Percentiles rank a stretch among this genome's conserved stretches.
Conservation (phyloP, 1,140 invertebrate species). For the Drosophila murphyi region DNA sequence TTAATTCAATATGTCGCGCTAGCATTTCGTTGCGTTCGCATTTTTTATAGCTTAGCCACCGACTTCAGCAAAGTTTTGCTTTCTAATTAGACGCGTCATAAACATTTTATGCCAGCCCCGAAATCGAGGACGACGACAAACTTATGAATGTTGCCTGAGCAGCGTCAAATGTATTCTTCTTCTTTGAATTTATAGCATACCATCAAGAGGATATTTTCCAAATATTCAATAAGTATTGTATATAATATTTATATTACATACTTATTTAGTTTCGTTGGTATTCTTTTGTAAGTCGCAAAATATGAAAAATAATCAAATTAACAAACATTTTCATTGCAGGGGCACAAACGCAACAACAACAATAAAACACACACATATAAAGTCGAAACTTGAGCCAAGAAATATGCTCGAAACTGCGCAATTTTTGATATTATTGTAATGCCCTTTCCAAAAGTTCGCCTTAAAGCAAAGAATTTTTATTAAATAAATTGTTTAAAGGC, state of each 20-base stretch:
- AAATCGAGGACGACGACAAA: background rate
- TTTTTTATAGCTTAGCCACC: conserved; percentile 33
- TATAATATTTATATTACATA: background rate
- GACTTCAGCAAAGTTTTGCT: conserved; percentile 14
- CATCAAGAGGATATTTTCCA: background rate
- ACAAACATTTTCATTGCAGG: conserved; percentile 56
- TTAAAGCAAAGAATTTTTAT: too few relatives aligned
- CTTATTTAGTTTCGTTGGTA: background rate
- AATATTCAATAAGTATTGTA: too few relatives aligned
- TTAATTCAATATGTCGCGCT: conserved; percentile 76
- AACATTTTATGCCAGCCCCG: conserved; percentile 37
- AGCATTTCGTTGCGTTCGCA: conserved; percentile 46
- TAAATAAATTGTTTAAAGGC: too few relatives aligned
- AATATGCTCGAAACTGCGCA: conserved; percentile 11
- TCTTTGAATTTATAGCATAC: background rate
- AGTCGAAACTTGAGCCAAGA: conserved; percentile 25
- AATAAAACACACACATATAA: conserved; percentile 2
- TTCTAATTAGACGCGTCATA: conserved; percentile 51
- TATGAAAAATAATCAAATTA: conserved; percentile 35
- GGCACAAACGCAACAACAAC: background rate
- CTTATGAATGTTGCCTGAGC: conserved; percentile 11
- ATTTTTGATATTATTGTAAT: too few relatives aligned
- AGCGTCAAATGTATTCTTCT: background rate
- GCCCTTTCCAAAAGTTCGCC: too few relatives aligned
- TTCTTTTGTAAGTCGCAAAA: background rate